Percentiles rank a stretch among this genome's conserved stretches.
Evolutionary conservation across 2,113 vertebrate genomes (phyloP).

Genomic region (Coreoperca whiteheadi): DNA sequence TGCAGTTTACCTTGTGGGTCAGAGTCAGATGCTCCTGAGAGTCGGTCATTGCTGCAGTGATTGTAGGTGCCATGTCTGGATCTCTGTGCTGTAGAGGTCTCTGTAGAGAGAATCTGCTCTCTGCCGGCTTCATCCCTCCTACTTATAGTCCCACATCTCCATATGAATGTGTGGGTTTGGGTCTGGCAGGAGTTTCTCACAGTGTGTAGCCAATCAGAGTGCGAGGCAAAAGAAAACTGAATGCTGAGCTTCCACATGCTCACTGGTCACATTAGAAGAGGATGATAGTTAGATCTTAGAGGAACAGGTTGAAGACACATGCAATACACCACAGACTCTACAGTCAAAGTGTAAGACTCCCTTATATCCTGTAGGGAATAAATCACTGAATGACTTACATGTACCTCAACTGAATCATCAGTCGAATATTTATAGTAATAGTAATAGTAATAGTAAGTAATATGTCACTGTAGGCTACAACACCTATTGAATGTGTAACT

Average conservation of each 20-base stretch:
- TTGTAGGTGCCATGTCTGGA: conserved; percentile 66
- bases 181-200: conserved; percentile 74
- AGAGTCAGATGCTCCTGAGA: conserved; percentile 69
- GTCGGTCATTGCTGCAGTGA: conserved; percentile 54
- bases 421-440: not conserved
- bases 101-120: conserved; percentile 67
- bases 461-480: not conserved
- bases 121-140: conserved; percentile 60
- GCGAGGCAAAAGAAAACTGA: not conserved
- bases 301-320: too few relatives aligned
- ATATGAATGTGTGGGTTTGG: conserved; percentile 78
- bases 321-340: too few relatives aligned
- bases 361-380: not conserved
- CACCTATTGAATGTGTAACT: too few relatives aligned
- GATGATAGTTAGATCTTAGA: too few relatives aligned
- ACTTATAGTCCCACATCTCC: conserved; percentile 78
- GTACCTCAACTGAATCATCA: not conserved
- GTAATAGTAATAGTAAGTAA: too few relatives aligned
- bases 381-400: not conserved
- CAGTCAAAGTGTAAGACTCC: not conserved
- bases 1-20: conserved; percentile 71
- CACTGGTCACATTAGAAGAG: too few relatives aligned
- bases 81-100: conserved; percentile 58
- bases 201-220: conserved; percentile 72
- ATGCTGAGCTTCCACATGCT: too few relatives aligned